phyloP scores from a whole-genome alignment of 2,888 invertebrate genomes.

The Hypercompe scribonia region DNA sequence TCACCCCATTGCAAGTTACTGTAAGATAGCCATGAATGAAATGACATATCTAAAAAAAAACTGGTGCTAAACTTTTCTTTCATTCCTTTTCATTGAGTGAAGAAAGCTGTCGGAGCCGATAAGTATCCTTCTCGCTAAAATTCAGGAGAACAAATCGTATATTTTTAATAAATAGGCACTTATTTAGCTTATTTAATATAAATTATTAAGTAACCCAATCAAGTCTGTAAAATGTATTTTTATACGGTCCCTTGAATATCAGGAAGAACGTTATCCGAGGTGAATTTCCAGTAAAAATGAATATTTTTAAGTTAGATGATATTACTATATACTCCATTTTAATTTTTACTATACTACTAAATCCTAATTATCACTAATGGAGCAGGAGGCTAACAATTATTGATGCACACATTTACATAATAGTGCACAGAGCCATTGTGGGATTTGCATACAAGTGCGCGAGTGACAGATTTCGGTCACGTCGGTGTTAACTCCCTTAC shows the following conservation, averaged over 20 bases:
- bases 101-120: background rate
- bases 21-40: background rate
- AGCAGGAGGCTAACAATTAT: constrained; percentile 43
- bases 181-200: too few species aligned
- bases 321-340: constrained; percentile 50
- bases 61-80: background rate
- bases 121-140: too few species aligned
- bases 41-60: background rate
- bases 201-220: too few species aligned
- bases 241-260: too few species aligned
- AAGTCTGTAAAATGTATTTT: too few species aligned
- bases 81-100: background rate
- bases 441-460: constrained; percentile 61
- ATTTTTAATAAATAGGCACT: too few species aligned
- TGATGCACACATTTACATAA: constrained; percentile 55
- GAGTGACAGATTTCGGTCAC: constrained; percentile 61
- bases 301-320: constrained; percentile 44
- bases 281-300: constrained; percentile 53
- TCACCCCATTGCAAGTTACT: background rate
- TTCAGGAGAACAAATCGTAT: too few species aligned
- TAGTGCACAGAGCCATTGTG: constrained; percentile 31
- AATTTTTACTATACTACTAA: constrained; percentile 35
- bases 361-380: constrained; percentile 27
- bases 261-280: constrained; percentile 52
- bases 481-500: constrained; percentile 47